Base-by-base conservation (phyloP, 2,888 invertebrate species). In the Eledone cirrhosa region DNA sequence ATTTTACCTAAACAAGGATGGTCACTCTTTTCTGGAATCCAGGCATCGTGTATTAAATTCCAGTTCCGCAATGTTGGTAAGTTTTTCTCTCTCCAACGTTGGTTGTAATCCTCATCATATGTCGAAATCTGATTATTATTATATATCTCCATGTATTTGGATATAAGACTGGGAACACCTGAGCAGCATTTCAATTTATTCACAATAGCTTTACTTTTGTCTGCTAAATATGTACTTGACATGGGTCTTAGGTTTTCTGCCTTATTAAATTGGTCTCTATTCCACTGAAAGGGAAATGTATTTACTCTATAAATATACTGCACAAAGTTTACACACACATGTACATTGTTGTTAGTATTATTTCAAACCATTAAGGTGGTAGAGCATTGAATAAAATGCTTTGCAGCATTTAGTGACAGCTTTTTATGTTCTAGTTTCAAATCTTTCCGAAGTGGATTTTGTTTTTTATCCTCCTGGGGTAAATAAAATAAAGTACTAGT, bases 101-200 rank as follows among this genome's bases (percentile, higher is more conserved):
- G 72, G 41, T 72, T 72, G 8, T 72, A 72, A 72, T 72, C 41
- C 72, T 72, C 72, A 72, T 72, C 72, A 22, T 72, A 72, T 22
- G 31, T 72, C 22, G 72, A 31, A 22, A 72, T 72, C 41, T 22
- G 72, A 14, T 72, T 72, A 13, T 72, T 3, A 8, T 72, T 14
- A 3, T 72, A 72, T 22, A 72, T 72, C 1, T 72, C 72, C 16
- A n/a, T 22, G n/a, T 72, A 41, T 13, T 72, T 72, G 22, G 41
- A 31, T n/a, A 72, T 41, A n/a, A 41, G 41, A 72, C 3, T 8
- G 0, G 5, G n/a, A n/a, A 41, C 72, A 2, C 72, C 72, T 13
- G 33, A 31, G 33, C 31, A n/a, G 29, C 31, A 31, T 7, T 5
- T 19, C 13, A 33, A n/a, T 24, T 41, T 31, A 3, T 13, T 19